Base-by-base conservation (phyloP, 1,140 invertebrate genomes). In the Psix sp. region DNA sequence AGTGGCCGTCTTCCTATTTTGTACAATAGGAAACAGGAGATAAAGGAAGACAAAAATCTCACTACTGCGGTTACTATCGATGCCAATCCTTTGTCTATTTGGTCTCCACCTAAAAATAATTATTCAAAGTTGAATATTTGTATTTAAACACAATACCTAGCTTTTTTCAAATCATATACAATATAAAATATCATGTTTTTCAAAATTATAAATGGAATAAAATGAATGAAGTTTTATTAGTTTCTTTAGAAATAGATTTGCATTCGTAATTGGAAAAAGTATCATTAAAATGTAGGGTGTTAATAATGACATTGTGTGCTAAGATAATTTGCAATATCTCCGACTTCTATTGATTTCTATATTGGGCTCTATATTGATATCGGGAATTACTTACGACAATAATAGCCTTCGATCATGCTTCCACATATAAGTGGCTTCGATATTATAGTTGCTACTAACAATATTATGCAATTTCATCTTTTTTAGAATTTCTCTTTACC, bases 11-110 rank as follows among this genome's bases (percentile, higher is more conserved):
- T 84, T 0, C 91, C 91, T 17, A 93, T 77, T 57, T 88, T 86
- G 24, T 91, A 86, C 9, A 94, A 77, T 1, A 93, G 80, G 9
- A 90, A 78, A 72, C 91, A 93, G 10, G 91, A 90, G 3, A 92
- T 39, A 18, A 91, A 83, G 1, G 90, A 91, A 65, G 92, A 91
- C 0, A 88, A 42, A 5, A 92, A 88, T 38, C 93, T 88, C 0
- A 91, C 88, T 1, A 88, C 77, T 0, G 92, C 92, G 1, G 90
- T 92, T 17, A 91, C 86, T 66, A 92, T 91, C 0, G 92, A 92
- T 11, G 90, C 91, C 20, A 88, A 63, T 45, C 89, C 26, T 10
- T 29, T n/a, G 10, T 2, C 85, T 14, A 86, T 42, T 1, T 24
- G 63, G 4, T 66, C 26, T 5, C 76, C 76, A 4, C 77, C 82